Conservation (phyloP, 2,113 vertebrate species). For the Brienomyrus longianalis region DNA sequence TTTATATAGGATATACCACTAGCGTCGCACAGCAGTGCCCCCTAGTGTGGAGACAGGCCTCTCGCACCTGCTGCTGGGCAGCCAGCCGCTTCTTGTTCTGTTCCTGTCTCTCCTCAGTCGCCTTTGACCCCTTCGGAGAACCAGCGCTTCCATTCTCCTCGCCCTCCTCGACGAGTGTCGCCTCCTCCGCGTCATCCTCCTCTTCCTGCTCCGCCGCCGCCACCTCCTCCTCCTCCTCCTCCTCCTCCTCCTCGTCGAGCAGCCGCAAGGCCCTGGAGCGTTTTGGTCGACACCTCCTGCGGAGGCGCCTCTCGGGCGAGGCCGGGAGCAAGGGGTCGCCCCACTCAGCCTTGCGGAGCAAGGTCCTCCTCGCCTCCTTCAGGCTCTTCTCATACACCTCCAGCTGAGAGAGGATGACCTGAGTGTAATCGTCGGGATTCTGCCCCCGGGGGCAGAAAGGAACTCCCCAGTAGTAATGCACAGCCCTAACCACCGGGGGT, state of each 20-base stretch:
- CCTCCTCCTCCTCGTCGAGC: conserved; percentile 50
- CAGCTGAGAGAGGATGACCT: conserved; percentile 87
- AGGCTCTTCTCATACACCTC: conserved; percentile 87
- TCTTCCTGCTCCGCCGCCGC: not conserved
- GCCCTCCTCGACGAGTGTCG: conserved; percentile 42
- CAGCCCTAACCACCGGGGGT: conserved; percentile 34
- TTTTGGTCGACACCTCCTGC: conserved; percentile 22
- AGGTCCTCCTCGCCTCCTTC: conserved; percentile 77
- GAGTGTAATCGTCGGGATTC: conserved; percentile 82
- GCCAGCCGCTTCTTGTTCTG: not conserved
- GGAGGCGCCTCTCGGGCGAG: conserved; percentile 17
- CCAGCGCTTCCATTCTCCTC: conserved; percentile 30
- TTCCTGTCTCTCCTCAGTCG: conserved; percentile 17
- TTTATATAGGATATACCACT: not conserved
- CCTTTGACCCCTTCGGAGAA: not conserved
- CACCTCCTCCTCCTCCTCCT: conserved; percentile 7
- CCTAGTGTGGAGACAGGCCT: not conserved
- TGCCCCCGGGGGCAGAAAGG: conserved; percentile 87
- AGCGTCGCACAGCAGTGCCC: not conserved
- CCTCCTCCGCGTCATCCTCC: conserved; percentile 22
- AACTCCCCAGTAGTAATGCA: conserved; percentile 92
- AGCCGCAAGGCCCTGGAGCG: conserved; percentile 26
- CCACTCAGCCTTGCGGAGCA: conserved; percentile 78
- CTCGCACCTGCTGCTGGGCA: not conserved
- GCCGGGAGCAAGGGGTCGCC: conserved; percentile 70